Percentiles rank a stretch among this genome's conserved stretches.
These are phyloP conservation scores for Ramazzottius varieornatus DNA, from an alignment of 2,888 invertebrate genomes.

Conservation along the genomic window DNA sequence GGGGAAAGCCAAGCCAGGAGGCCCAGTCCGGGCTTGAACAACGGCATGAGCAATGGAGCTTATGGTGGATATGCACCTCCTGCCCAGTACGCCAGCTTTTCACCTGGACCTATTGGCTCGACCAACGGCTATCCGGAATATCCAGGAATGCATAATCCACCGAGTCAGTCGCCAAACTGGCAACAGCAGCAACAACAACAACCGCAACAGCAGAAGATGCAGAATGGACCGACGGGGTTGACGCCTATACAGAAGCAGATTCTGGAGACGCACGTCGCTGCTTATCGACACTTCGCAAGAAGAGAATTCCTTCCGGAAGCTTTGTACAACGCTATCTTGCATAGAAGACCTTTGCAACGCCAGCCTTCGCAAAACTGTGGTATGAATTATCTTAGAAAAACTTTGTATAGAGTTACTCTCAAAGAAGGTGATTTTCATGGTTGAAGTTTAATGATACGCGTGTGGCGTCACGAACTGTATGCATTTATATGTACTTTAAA, in stretches of 20 bases:
- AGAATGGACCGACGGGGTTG: neutral
- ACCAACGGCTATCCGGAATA: neutral
- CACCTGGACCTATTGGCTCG: neutral
- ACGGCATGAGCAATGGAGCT: neutral
- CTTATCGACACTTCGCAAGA: neutral
- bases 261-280: neutral
- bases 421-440: no score
- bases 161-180: constrained; percentile 10
- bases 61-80: neutral
- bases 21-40: neutral
- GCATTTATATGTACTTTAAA: no score
- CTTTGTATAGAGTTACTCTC: no score
- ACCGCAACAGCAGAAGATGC: constrained; percentile 4
- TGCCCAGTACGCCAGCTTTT: neutral
- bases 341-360: neutral
- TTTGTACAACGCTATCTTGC: neutral
- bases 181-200: constrained; percentile 9
- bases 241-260: neutral
- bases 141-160: constrained; percentile 1
- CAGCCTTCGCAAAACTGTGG: neutral
- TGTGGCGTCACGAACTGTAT: no score
- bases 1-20: neutral
- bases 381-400: no score
- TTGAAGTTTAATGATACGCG: no score
- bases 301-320: neutral